Conservation (phyloP, 2,888 invertebrate species). For the Ophion ventricosus region DNA sequence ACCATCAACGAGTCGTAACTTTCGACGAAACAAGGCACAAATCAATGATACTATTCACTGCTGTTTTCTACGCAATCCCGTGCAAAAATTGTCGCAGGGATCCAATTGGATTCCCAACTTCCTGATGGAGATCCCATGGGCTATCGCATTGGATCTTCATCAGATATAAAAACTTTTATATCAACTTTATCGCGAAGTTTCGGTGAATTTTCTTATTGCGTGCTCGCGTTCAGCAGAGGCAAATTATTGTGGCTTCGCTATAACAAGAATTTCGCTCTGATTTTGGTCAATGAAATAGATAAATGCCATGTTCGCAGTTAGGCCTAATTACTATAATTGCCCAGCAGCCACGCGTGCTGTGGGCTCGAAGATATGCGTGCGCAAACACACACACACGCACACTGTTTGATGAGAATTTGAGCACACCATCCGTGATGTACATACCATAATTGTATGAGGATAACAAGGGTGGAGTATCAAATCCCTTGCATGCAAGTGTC, state of each 20-base stretch:
- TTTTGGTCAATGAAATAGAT: background rate
- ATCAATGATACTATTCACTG: background rate
- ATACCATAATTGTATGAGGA: background rate
- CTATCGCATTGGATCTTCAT: too few relatives aligned
- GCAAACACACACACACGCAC: background rate
- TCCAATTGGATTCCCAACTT: too few relatives aligned
- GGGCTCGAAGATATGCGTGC: background rate
- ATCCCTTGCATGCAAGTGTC: background rate
- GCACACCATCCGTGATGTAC: background rate
- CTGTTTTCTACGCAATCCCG: too few relatives aligned
- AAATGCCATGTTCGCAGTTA: background rate
- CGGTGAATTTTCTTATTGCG: too few relatives aligned
- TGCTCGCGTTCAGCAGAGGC: background rate
- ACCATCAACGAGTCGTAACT: background rate
- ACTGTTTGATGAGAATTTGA: background rate
- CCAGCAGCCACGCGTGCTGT: background rate
- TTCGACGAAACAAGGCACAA: background rate
- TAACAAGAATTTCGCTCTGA: background rate
- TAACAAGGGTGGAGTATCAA: conserved; percentile 15
- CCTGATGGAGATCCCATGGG: too few relatives aligned
- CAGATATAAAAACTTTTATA: too few relatives aligned
- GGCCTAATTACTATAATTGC: background rate
- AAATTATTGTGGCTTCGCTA: background rate
- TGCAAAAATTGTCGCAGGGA: too few relatives aligned
- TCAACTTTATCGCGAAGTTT: too few relatives aligned